Evolutionary conservation across 2,888 invertebrate species (phyloP), one percentile per base, ranked within the genome.

Genomic region (Drosophila neotestacea): DNA sequence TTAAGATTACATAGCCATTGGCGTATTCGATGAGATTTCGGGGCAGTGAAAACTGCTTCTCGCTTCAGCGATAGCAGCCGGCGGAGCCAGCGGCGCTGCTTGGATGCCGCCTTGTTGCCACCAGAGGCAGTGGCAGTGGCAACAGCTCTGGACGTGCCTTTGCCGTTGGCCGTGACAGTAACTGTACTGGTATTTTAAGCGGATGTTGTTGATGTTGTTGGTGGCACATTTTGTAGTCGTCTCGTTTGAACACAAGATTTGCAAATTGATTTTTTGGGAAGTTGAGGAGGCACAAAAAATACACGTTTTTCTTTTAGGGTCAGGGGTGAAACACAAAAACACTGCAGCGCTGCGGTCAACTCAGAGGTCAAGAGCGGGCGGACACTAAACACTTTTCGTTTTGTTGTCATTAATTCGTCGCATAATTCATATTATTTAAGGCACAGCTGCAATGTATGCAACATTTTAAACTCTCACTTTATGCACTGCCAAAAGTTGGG

Each of bases 1-100:
- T 85, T 73, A 80, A 85, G 82, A 86, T 88, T 89, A 90, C 88
- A 89, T 73, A 77, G 81, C 88, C 85, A 85, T 79, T 66, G 87
- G 85, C 85, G 69, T 56, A 68, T 70, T 71, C 68, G 73, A 54
- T 66, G 76, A 61, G 47, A 36, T 59, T 60, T 48, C 54, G 47
- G 41, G 46, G 59, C 81, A 69, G 73, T 59, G 64, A 48, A 48
- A 69, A 71, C 73, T 78, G 77, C 76, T 55, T 60, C 50, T 55
- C 55, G 65, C 60, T 66, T 82, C 87, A 82, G 72, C 84, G 81
- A 70, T 60, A 67, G 56, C 75, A 66, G 84, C 84, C 81, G 77
- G 68, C 68, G 59, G 60, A 51, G 38, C 47, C 47, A 66, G 64
- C 52, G 72, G 65, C 70, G 42, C 73, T 66, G 60, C 62, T 54